These are phyloP conservation scores for Eubucco bourcierii DNA, from an alignment of 2,113 vertebrate genomes.

Conservation along the genomic window DNA sequence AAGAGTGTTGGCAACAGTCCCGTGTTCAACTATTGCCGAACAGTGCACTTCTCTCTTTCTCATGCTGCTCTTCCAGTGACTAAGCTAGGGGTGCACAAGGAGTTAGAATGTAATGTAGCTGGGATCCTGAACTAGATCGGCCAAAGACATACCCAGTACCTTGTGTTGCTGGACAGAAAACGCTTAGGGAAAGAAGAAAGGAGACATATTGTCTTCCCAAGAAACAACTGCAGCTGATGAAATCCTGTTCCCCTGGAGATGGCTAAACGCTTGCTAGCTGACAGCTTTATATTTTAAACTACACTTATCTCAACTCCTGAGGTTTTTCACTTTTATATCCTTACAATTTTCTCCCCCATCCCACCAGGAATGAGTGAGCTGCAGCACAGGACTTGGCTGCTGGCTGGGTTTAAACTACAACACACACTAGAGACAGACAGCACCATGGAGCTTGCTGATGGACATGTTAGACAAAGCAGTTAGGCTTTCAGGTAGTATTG, in stretches of 20 bases:
- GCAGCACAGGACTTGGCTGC: neutral
- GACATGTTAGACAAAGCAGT: neutral
- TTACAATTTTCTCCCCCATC: neutral
- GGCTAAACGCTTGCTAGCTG: no score
- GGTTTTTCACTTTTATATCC: neutral
- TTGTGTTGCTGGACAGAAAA: neutral
- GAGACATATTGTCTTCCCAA: neutral
- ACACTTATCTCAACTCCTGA: no score
- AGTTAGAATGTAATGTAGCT: neutral
- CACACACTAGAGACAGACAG: neutral
- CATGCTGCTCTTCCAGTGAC: accelerated
- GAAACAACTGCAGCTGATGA: neutral
- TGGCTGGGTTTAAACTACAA: neutral
- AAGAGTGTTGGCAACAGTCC: neutral
- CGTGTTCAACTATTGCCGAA: neutral
- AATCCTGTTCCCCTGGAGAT: neutral
- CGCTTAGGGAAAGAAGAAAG: neutral
- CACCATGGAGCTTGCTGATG: neutral
- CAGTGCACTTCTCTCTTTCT: neutral
- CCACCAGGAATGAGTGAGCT: accelerated
- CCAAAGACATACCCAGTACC: neutral
- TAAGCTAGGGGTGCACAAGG: neutral
- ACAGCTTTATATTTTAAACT: no score
- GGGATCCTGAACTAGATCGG: neutral
- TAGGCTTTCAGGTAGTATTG: neutral